phyloP scores from a whole-genome alignment of 2,797 vertebrate species.

The Scyliorhinus canicula region DNA sequence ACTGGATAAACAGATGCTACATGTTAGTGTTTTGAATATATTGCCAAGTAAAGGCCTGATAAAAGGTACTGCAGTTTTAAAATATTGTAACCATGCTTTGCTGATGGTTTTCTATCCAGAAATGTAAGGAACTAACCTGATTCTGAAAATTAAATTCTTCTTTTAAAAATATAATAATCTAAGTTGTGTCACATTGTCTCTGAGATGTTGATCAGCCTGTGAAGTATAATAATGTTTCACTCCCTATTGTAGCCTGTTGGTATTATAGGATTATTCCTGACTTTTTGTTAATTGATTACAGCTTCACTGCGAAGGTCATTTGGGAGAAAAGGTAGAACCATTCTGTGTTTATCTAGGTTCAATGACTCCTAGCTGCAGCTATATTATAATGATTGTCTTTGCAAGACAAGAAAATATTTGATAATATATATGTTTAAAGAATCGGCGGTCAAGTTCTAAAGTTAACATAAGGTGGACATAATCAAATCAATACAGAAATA shows the following conservation, averaged over 20 bases:
- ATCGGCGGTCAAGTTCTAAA: slow-evolving; percentile 62
- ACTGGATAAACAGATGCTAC: too few relatives aligned
- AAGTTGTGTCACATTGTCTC: not conserved
- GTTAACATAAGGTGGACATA: slow-evolving; percentile 41
- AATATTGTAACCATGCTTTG: not conserved
- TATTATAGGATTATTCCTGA: slow-evolving; percentile 45
- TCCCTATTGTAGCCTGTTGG: not conserved
- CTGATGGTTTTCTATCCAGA: not conserved
- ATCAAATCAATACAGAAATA: slow-evolving; percentile 41
- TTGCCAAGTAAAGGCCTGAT: not conserved
- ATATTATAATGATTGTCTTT: not conserved
- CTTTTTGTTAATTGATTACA: slow-evolving; percentile 86
- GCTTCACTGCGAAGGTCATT: slow-evolving; percentile 82
- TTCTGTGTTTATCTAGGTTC: slow-evolving; percentile 73
- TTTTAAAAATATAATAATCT: not conserved
- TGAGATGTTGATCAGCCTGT: not conserved
- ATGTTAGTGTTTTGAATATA: not conserved
- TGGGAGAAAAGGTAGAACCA: slow-evolving; percentile 90
- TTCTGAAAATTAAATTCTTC: not conserved
- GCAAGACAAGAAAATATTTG: not conserved
- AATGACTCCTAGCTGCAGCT: slow-evolving; percentile 56
- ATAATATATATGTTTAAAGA: slow-evolving; percentile 30
- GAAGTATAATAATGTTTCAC: not conserved
- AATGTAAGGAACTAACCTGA: not conserved
- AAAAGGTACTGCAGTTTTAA: slow-evolving; percentile 2